Evolutionary conservation across 1,140 invertebrate genomes (phyloP).

Genomic region (Drosophila arizonae): DNA sequence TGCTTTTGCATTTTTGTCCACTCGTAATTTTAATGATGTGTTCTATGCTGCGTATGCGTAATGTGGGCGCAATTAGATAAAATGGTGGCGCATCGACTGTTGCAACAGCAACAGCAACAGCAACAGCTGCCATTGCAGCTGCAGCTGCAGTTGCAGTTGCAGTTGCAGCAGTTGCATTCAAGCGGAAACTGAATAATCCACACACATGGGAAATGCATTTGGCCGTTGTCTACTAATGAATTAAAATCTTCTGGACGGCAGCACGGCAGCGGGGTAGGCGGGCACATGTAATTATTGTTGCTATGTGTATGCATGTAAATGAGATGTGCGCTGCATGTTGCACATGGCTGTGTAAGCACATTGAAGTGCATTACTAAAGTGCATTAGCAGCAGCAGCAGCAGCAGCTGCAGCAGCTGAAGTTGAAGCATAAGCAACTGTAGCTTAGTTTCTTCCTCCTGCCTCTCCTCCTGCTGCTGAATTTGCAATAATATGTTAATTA

Average conservation of each 20-base stretch:
- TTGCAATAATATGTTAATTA: conserved; percentile 77
- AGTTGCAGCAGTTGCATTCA: conserved; percentile 68
- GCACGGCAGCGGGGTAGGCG: conserved; percentile 25
- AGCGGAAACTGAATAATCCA: conserved; percentile 79
- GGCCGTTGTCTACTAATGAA: conserved; percentile 79
- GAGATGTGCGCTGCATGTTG: conserved; percentile 43
- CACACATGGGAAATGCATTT: conserved; percentile 73
- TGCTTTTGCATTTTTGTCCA: conserved; percentile 39
- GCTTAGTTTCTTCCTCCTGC: conserved; percentile 38
- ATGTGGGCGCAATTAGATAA: conserved; percentile 74
- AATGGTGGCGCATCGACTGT: conserved; percentile 46
- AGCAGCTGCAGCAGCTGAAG: conserved; percentile 1
- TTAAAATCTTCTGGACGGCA: conserved; percentile 73
- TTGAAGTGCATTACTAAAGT: conserved; percentile 80
- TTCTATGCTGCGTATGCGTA: conserved; percentile 68
- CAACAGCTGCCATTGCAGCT: neutral
- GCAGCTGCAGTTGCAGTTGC: conserved; percentile 30
- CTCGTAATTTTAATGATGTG: conserved; percentile 75
- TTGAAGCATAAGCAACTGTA: conserved; percentile 28
- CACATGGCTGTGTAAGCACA: conserved; percentile 76
- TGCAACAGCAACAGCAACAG: conserved; percentile 20
- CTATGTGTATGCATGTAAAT: conserved; percentile 46
- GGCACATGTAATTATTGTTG: conserved; percentile 75
- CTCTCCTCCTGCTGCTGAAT: conserved; percentile 43
- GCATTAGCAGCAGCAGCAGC: conserved; percentile 47